Conservation (phyloP, 2,113 vertebrate genomes). For the Salvelinus namaycush region DNA sequence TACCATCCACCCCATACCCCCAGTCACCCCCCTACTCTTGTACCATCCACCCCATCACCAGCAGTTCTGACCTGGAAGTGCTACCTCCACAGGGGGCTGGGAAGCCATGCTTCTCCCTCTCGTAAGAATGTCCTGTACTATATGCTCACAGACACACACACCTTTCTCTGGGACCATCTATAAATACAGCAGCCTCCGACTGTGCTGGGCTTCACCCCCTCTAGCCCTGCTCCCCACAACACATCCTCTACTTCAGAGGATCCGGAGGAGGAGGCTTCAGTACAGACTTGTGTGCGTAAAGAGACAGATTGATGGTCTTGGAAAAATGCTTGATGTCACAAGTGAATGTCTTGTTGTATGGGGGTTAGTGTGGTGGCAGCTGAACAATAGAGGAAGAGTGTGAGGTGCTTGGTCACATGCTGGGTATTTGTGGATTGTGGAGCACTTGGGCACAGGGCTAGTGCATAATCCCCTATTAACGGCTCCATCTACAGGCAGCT, state of each 20-base stretch:
- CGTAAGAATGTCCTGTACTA: constrained; percentile 40
- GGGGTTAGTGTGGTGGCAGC: not conserved
- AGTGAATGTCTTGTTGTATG: not conserved
- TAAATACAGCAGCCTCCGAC: constrained; percentile 24
- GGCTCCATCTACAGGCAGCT: constrained; percentile 27
- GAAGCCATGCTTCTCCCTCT: constrained; percentile 44
- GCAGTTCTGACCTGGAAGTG: constrained; percentile 25
- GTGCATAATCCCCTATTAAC: not conserved
- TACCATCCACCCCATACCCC: not conserved
- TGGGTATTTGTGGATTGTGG: not conserved
- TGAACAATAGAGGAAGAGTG: not conserved
- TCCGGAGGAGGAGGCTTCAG: not conserved
- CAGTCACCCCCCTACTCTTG: not conserved
- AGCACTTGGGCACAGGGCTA: not conserved
- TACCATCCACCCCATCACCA: not conserved
- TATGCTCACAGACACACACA: constrained; percentile 12
- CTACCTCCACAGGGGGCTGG: constrained; percentile 32
- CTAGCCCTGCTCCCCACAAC: not conserved
- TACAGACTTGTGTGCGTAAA: not conserved
- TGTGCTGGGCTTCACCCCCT: not conserved
- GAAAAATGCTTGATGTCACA: not conserved
- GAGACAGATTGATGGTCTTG: not conserved
- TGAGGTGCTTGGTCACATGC: not conserved
- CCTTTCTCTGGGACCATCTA: constrained; percentile 14
- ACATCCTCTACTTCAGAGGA: not conserved